phyloP scores from a whole-genome alignment of 2,888 invertebrate species.

The Galerucella pusilla region DNA sequence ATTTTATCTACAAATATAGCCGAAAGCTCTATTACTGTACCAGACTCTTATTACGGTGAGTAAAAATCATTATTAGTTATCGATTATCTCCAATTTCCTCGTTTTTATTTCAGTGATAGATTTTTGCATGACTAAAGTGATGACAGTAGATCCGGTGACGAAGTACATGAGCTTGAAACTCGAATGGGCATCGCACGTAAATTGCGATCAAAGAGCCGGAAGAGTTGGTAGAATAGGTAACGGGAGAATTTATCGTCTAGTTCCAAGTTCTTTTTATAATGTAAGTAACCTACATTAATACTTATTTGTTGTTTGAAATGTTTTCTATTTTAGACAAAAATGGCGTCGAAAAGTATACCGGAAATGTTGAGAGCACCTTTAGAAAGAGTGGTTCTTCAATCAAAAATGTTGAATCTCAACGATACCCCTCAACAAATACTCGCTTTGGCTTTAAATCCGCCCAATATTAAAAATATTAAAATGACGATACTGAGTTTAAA shows the following conservation, averaged over 20 bases:
- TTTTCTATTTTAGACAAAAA: constrained; percentile 60
- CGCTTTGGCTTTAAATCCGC: constrained; percentile 88
- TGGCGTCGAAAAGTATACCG: constrained; percentile 72
- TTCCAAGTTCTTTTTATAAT: constrained; percentile 74
- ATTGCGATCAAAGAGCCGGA: constrained; percentile 90
- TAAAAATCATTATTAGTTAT: background rate
- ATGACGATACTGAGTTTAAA: constrained; percentile 86
- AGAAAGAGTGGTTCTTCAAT: constrained; percentile 80
- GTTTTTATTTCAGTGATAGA: constrained; percentile 79
- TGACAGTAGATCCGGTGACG: constrained; percentile 79
- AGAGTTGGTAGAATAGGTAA: constrained; percentile 89
- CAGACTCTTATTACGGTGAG: constrained; percentile 80
- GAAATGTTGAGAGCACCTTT: constrained; percentile 87
- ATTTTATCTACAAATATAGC: constrained; percentile 93
- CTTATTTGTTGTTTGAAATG: background rate
- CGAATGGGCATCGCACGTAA: constrained; percentile 90
- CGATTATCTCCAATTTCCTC: constrained; percentile 23
- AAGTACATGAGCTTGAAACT: constrained; percentile 83
- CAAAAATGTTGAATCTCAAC: constrained; percentile 86
- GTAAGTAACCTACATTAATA: constrained; percentile 57
- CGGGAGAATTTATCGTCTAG: constrained; percentile 87
- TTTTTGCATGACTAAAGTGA: constrained; percentile 89
- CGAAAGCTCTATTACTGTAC: constrained; percentile 91
- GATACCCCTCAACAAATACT: constrained; percentile 81
- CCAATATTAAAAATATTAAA: constrained; percentile 83